Evolutionary conservation across 2,797 vertebrate genomes (phyloP).

Genomic region (Rachycentron canadum): DNA sequence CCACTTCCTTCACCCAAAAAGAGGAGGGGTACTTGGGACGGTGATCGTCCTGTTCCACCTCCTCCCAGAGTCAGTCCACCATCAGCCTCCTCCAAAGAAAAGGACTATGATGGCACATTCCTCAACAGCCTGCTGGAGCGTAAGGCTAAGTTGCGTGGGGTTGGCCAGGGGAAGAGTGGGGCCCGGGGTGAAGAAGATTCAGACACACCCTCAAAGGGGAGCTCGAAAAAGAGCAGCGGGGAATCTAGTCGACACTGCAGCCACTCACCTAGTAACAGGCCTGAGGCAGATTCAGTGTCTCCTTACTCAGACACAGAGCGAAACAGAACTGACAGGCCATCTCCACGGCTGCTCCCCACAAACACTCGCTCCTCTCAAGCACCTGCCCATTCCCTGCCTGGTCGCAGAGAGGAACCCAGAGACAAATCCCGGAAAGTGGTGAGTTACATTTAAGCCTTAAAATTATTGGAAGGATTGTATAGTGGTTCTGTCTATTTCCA

Average conservation of each 20-base stretch:
- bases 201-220: conserved; percentile 89
- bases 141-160: conserved; percentile 83
- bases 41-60: conserved; percentile 61
- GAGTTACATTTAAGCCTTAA: conserved; percentile 68
- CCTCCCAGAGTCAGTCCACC: conserved; percentile 72
- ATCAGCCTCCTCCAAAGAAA: conserved; percentile 73
- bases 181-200: conserved; percentile 77
- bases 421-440: conserved; percentile 91
- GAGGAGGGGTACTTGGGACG: conserved; percentile 87
- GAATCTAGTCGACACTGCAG: conserved; percentile 71
- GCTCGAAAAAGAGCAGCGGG: conserved; percentile 85
- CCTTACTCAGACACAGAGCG: conserved; percentile 87
- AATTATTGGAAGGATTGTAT: neutral
- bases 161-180: conserved; percentile 45
- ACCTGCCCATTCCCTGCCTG: conserved; percentile 71
- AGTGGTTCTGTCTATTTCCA: neutral
- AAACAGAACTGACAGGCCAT: conserved; percentile 81
- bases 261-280: conserved; percentile 82
- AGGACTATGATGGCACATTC: conserved; percentile 89
- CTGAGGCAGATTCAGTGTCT: conserved; percentile 84
- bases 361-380: conserved; percentile 80
- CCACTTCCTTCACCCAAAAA: conserved; percentile 86
- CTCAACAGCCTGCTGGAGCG: conserved; percentile 90
- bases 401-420: conserved; percentile 89
- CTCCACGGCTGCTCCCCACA: conserved; percentile 75